These are phyloP conservation scores for Panurus biarmicus DNA, from an alignment of 2,113 vertebrate species.

Conservation along the genomic window DNA sequence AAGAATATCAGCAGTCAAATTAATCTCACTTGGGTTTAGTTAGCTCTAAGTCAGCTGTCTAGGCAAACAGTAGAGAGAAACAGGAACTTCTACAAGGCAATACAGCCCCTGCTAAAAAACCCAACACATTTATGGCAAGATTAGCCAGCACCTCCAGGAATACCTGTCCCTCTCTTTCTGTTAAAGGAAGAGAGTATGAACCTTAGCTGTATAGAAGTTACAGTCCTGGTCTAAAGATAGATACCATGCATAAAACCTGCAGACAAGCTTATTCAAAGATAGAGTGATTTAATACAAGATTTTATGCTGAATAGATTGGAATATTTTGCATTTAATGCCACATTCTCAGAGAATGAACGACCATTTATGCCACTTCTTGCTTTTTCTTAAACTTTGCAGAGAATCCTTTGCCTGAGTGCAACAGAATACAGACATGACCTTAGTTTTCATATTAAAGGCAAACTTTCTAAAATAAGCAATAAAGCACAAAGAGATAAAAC, in stretches of 20 bases:
- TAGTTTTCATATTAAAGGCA: not conserved
- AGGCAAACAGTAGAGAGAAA: not conserved
- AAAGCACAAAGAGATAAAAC: not conserved
- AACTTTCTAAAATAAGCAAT: constrained; percentile 1
- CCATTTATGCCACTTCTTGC: not conserved
- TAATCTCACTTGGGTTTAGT: not conserved
- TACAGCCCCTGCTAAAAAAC: not conserved
- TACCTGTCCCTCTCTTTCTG: not conserved
- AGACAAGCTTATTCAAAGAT: not conserved
- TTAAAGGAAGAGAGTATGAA: not conserved
- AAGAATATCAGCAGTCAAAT: not conserved
- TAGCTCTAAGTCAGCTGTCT: not conserved
- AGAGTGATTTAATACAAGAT: not conserved
- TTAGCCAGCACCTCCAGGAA: not conserved
- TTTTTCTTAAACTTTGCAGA: not conserved
- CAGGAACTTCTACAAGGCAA: not conserved
- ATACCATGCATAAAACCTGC: not conserved
- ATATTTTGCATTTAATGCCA: not conserved
- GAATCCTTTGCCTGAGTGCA: not conserved
- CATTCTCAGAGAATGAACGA: not conserved
- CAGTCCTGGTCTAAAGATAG: not conserved
- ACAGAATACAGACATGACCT: not conserved
- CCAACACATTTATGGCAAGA: not conserved
- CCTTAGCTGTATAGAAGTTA: not conserved
- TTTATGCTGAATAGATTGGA: not conserved